These are phyloP conservation scores for Cataglyphis albicans DNA, from an alignment of 2,888 invertebrate genomes.

Conservation along the genomic window DNA sequence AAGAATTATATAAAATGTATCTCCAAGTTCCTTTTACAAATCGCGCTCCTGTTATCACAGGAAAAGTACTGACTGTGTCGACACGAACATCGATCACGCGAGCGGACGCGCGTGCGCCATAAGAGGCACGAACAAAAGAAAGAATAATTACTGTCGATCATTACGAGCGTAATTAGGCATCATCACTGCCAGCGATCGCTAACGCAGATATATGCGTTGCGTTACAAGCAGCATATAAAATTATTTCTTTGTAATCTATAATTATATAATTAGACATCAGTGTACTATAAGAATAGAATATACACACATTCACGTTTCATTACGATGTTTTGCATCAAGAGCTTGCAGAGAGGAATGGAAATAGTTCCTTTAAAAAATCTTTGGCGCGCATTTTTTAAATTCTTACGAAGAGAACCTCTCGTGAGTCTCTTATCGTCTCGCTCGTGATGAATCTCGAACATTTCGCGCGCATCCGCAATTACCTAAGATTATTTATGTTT, in stretches of 20 bases:
- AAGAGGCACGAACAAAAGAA: slow-evolving; percentile 27
- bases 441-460: background rate
- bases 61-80: slow-evolving; percentile 39
- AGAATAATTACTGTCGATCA: slow-evolving; percentile 47
- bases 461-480: slow-evolving; percentile 64
- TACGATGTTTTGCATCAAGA: background rate
- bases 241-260: slow-evolving; percentile 26
- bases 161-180: slow-evolving; percentile 40
- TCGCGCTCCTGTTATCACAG: slow-evolving; percentile 40
- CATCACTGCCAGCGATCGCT: slow-evolving; percentile 24
- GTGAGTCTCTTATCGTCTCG: background rate
- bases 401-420: background rate
- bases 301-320: background rate
- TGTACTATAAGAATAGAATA: background rate
- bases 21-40: slow-evolving; percentile 6
- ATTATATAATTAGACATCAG: slow-evolving; percentile 1
- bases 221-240: slow-evolving; percentile 2
- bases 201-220: background rate
- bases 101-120: slow-evolving; percentile 35
- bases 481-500: slow-evolving; percentile 74
- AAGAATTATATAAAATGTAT: slow-evolving; percentile 26
- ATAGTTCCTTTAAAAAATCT: background rate
- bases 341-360: background rate
- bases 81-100: slow-evolving; percentile 53
- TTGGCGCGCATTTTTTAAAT: background rate